Conservation (phyloP, 2,888 invertebrate genomes). For the Synanthedon andrenaeformis region DNA sequence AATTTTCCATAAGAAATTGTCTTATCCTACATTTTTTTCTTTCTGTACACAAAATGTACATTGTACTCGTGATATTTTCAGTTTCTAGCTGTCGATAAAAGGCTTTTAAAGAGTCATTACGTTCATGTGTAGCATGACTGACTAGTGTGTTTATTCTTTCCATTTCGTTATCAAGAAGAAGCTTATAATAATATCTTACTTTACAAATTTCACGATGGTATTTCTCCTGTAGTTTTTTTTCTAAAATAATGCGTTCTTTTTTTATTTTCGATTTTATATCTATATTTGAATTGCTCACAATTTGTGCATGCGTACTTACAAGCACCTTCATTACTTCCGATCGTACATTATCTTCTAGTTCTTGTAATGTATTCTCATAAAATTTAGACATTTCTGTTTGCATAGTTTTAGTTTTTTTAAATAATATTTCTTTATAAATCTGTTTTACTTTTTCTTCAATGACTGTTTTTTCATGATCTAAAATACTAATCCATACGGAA, state of each 20-base stretch:
- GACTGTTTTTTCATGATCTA: constrained; percentile 30
- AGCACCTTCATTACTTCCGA: constrained; percentile 33
- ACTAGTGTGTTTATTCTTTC: constrained; percentile 29
- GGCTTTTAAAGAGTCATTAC: constrained; percentile 45
- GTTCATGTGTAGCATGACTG: constrained; percentile 30
- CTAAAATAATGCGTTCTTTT: constrained; percentile 30
- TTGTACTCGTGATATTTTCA: constrained; percentile 44
- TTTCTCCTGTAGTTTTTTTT: constrained; percentile 26
- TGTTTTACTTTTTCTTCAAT: constrained; percentile 31
- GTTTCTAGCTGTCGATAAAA: constrained; percentile 43
- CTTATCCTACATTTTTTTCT: constrained; percentile 56
- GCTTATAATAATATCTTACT: constrained; percentile 41
- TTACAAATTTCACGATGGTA: constrained; percentile 36
- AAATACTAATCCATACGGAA: constrained; percentile 40
- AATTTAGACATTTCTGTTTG: constrained; percentile 35
- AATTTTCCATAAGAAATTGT: constrained; percentile 39
- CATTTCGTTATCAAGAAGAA: constrained; percentile 40
- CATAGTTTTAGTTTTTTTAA: constrained; percentile 38
- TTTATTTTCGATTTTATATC: constrained; percentile 38
- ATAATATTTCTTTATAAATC: constrained; percentile 34
- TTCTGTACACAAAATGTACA: constrained; percentile 55
- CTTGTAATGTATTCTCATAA: constrained; percentile 43
- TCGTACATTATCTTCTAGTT: constrained; percentile 40
- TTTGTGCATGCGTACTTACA: constrained; percentile 27
- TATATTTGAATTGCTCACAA: constrained; percentile 35